Evolutionary conservation across 2,113 vertebrate species (phyloP).

Genomic region (Romanogobio albipinnatus): DNA sequence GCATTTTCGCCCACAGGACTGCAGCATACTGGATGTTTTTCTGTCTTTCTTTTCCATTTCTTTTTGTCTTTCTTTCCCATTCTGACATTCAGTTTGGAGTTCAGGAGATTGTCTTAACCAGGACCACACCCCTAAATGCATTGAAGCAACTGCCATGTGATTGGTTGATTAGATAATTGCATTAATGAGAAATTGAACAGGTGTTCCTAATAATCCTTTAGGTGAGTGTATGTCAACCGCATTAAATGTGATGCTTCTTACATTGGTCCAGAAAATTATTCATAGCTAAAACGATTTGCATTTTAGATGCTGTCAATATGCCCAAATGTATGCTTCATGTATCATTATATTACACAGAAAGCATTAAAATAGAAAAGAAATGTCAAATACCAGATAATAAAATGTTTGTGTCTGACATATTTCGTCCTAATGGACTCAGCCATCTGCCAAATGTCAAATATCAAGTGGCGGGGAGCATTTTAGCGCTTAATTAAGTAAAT

Average conservation of each 20-base stretch:
- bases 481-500: slow-evolving; percentile 18
- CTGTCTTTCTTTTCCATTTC: too few relatives aligned
- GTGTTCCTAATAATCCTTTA: too few relatives aligned
- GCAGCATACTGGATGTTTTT: too few relatives aligned
- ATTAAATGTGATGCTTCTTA: background rate
- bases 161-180: too few relatives aligned
- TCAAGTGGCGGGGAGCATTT: background rate
- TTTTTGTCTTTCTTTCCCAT: too few relatives aligned
- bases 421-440: background rate
- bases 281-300: background rate
- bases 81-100: too few relatives aligned
- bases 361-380: background rate
- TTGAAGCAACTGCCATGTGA: too few relatives aligned
- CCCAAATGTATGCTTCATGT: background rate
- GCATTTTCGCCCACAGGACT: too few relatives aligned
- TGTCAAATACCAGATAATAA: slow-evolving; percentile 1
- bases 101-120: too few relatives aligned
- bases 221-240: too few relatives aligned
- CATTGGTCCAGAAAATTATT: background rate
- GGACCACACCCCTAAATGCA: too few relatives aligned
- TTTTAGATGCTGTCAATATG: background rate
- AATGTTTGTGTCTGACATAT: background rate
- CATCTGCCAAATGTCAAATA: slow-evolving; percentile 28
- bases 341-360: background rate
- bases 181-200: too few relatives aligned